Evolutionary conservation across 2,113 vertebrate species (phyloP).

Genomic region (Misgurnus mizolepis): DNA sequence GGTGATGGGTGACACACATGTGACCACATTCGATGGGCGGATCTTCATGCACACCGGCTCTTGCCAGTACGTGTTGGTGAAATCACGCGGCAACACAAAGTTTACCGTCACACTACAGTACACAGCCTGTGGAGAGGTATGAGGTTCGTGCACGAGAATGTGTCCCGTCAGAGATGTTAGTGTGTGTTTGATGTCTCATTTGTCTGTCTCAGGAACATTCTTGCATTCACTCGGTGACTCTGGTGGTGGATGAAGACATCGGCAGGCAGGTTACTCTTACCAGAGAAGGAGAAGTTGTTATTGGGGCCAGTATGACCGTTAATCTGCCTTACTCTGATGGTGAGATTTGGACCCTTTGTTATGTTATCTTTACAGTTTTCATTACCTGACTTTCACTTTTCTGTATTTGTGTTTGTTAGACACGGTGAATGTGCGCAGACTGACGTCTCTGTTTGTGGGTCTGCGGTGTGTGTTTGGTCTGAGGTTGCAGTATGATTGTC

Average conservation of each 20-base stretch:
- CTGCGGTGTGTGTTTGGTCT: slow-evolving; percentile 88
- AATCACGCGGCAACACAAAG: slow-evolving; percentile 86
- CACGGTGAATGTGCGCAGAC: slow-evolving; percentile 80
- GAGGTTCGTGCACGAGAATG: not conserved
- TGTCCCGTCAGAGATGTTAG: slow-evolving; percentile 8
- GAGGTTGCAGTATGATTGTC: slow-evolving; percentile 85
- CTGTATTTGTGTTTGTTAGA: slow-evolving; percentile 68
- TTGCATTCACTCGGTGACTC: slow-evolving; percentile 91
- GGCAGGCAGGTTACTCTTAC: slow-evolving; percentile 89
- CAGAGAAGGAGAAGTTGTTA: slow-evolving; percentile 86
- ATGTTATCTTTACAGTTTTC: no score
- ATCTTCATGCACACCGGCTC: slow-evolving; percentile 92
- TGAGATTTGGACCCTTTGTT: slow-evolving; percentile 62
- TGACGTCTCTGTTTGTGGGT: slow-evolving; percentile 90
- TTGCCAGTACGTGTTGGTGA: slow-evolving; percentile 92
- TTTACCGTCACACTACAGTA: slow-evolving; percentile 92
- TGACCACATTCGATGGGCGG: slow-evolving; percentile 93
- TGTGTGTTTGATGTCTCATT: slow-evolving; percentile 8
- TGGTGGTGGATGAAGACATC: slow-evolving; percentile 91
- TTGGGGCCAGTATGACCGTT: slow-evolving; percentile 80
- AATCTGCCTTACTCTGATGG: slow-evolving; percentile 81
- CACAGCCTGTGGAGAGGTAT: slow-evolving; percentile 88
- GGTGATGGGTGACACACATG: slow-evolving; percentile 87
- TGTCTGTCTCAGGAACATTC: slow-evolving; percentile 82
- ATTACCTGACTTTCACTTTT: no score